Conservation (phyloP, 2,888 invertebrate species). For the Amiota minor region DNA sequence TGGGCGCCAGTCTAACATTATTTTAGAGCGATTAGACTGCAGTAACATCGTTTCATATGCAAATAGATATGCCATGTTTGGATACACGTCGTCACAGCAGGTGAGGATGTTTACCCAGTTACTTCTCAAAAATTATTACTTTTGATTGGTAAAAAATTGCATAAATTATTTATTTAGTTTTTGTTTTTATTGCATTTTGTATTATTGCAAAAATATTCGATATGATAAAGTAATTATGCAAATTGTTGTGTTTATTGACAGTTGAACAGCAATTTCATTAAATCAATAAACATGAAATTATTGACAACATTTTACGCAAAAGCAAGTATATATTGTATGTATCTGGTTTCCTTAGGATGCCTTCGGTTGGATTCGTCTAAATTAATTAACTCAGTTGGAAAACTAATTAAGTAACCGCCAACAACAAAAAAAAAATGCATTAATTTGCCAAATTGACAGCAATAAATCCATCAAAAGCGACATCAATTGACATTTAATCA, state of each 20-base stretch:
- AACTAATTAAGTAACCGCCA: background rate
- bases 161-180: background rate
- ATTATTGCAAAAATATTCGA: too few relatives aligned
- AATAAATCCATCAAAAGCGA: conserved; percentile 66
- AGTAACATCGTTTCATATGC: too few relatives aligned
- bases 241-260: conserved; percentile 12
- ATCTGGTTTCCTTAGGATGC: background rate
- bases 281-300: conserved; percentile 13
- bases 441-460: conserved; percentile 69
- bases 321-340: background rate
- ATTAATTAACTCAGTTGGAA: conserved; percentile 13
- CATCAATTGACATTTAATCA: conserved; percentile 64
- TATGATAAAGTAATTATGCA: conserved; percentile 12
- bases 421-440: conserved; percentile 42
- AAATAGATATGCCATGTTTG: too few relatives aligned
- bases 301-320: background rate
- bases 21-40: too few relatives aligned
- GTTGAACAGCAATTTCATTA: conserved; percentile 2
- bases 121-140: conserved; percentile 20
- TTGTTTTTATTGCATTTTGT: background rate
- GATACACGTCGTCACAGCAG: conserved; percentile 46
- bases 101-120: conserved; percentile 60
- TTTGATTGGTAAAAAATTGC: conserved; percentile 4
- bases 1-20: too few relatives aligned
- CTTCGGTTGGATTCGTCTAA: conserved; percentile 14